Conservation (phyloP, 37 sponge, comb jelly and placozoan genomes). For the Hormiphora californensis region DNA sequence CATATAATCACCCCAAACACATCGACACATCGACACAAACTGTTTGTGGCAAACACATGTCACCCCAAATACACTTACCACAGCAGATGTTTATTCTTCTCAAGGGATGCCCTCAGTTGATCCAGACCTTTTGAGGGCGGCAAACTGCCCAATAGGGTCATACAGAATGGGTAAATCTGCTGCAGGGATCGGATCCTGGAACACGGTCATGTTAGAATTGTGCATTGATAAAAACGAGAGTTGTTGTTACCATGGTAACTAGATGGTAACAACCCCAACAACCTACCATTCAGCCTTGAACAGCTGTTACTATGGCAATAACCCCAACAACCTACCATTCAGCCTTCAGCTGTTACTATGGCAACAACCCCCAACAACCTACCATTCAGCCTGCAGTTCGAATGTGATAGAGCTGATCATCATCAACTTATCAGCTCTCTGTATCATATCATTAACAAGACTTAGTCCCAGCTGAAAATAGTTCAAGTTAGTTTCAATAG, state of each 20-base stretch:
- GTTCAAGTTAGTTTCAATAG: neutral
- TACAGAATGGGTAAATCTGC: slow-evolving; percentile 6
- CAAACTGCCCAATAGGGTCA: neutral
- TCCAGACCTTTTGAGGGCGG: neutral
- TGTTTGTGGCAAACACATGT: too few species aligned
- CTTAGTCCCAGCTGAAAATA: slow-evolving; percentile 11
- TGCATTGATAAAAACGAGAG: too few species aligned
- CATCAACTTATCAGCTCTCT: neutral
- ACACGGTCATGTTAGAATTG: neutral
- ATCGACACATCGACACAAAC: too few species aligned
- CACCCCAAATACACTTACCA: too few species aligned
- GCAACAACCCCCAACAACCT: neutral
- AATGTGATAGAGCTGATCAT: neutral
- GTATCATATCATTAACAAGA: neutral
- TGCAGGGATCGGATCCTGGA: neutral
- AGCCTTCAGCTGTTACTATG: neutral
- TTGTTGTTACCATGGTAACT: too few species aligned
- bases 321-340: neutral
- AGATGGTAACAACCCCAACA: too few species aligned
- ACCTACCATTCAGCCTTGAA: neutral
- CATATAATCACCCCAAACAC: too few species aligned
- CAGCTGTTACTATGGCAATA: neutral
- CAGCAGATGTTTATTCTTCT: neutral
- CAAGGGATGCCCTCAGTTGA: neutral
- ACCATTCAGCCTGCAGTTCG: slow-evolving; percentile 24